Evolutionary conservation across 2,113 vertebrate species (phyloP).

Genomic region (Pimephales promelas): DNA sequence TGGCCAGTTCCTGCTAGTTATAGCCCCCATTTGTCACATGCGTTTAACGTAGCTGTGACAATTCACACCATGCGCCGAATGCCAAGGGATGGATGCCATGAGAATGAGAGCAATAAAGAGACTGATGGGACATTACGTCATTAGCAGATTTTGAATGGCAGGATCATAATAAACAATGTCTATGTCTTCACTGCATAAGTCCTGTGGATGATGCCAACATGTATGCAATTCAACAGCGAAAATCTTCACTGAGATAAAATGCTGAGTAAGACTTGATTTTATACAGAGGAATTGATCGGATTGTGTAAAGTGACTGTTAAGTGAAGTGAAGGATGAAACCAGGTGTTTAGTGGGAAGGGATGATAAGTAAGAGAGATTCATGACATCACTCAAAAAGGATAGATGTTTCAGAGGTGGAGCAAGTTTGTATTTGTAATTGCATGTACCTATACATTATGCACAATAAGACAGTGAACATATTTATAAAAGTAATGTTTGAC

Average conservation of each 20-base stretch:
- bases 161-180: not conserved
- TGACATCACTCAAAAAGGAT: not conserved
- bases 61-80: not conserved
- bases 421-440: not conserved
- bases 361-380: not conserved
- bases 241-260: not conserved
- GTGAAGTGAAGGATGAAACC: not conserved
- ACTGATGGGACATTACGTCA: not conserved
- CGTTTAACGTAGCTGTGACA: not conserved
- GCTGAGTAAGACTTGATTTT: not conserved
- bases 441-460: not conserved
- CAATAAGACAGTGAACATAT: not conserved
- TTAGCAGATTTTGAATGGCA: not conserved
- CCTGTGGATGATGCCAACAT: not conserved
- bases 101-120: not conserved
- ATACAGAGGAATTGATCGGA: not conserved
- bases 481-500: not conserved
- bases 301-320: not conserved
- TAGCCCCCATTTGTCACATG: not conserved
- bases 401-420: not conserved
- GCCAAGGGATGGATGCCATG: not conserved
- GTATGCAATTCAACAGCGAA: not conserved
- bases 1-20: slow-evolving; percentile 7
- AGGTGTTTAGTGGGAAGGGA: not conserved
- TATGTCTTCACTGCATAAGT: not conserved